Percentiles rank a stretch among this genome's conserved stretches.
These are phyloP conservation scores for Galaxea fascicularis DNA, from an alignment of 92 coral and sea anemone genomes.

Conservation along the genomic window DNA sequence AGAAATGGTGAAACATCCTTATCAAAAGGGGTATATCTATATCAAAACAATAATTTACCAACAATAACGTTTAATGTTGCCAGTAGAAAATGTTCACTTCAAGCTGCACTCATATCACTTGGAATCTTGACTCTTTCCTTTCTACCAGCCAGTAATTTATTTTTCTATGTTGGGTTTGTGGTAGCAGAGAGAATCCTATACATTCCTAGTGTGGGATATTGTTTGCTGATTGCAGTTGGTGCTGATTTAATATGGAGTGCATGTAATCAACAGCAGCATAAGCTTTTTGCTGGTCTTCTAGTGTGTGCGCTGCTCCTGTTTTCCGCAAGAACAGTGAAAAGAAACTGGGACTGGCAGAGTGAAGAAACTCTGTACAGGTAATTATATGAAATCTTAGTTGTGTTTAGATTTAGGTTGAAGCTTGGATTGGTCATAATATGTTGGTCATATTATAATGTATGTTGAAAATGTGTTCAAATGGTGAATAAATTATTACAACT, in stretches of 20 bases:
- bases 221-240: slow-evolving; percentile 83
- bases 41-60: slow-evolving; percentile 39
- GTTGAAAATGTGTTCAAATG: too few species aligned
- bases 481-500: too few species aligned
- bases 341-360: slow-evolving; percentile 91
- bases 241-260: slow-evolving; percentile 71
- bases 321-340: slow-evolving; percentile 71
- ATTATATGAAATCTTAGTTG: background rate
- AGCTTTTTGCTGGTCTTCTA: slow-evolving; percentile 39
- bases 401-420: too few species aligned
- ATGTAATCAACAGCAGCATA: slow-evolving; percentile 43
- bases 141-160: slow-evolving; percentile 88
- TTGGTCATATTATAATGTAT: too few species aligned
- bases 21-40: background rate
- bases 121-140: slow-evolving; percentile 83
- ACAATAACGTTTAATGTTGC: slow-evolving; percentile 8
- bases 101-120: slow-evolving; percentile 67
- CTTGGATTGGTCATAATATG: too few species aligned
- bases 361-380: slow-evolving; percentile 93
- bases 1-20: background rate
- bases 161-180: slow-evolving; percentile 98
- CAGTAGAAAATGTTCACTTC: slow-evolving; percentile 8
- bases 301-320: slow-evolving; percentile 62
- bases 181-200: slow-evolving; percentile 96
- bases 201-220: slow-evolving; percentile 96